Base-by-base conservation (phyloP, 2,113 vertebrate species). In the Urocynchramus pylzowi region DNA sequence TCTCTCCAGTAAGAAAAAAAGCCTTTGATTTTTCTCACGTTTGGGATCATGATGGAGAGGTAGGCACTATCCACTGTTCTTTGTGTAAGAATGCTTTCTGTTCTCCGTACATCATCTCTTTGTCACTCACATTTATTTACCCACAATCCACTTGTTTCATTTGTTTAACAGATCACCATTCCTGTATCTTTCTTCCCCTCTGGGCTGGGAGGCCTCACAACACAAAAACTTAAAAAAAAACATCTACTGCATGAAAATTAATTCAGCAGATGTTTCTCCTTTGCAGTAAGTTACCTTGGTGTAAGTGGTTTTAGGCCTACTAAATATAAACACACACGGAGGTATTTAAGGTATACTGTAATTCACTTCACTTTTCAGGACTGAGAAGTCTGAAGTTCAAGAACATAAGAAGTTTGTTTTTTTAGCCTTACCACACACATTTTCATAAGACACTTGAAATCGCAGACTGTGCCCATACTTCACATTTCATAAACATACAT, bases 241-340 rank as follows among this genome's bases (percentile, higher is more conserved):
- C 50, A 75, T 6, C 56, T 73, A 87, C 53, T 57, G 71, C 4
- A 79, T 12, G 33, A 57, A 88, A 94, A 77, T 27, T 5, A 83
- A 57, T 77, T 92, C 45, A 69, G 59, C 79, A 88, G 63, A 67
- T 74, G 67, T 59, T 94, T 78, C 83, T 78, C 47, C 69, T 89
- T 87, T 52, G 42, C 77, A 86, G 7, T 80, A 63, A 22, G 37
- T 41, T 65, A 85, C 71, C 33, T 54, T 5, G 0, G 23, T 53
- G 7, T n/a, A 80, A 90, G 84, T 61, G 54, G 45, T 39, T 95
- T 93, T 73, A 88, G 31, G 65, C 10, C 65, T 73, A 45, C 42
- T 92, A 85, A 69, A 73, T 45, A 90, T n/a, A 89, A 96, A 90
- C 21, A 79, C 42, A 65, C 47, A 74, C 2, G 2, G 30, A 70